Evolutionary conservation across 2,113 vertebrate genomes (phyloP).

Genomic region (Lycaon pictus): DNA sequence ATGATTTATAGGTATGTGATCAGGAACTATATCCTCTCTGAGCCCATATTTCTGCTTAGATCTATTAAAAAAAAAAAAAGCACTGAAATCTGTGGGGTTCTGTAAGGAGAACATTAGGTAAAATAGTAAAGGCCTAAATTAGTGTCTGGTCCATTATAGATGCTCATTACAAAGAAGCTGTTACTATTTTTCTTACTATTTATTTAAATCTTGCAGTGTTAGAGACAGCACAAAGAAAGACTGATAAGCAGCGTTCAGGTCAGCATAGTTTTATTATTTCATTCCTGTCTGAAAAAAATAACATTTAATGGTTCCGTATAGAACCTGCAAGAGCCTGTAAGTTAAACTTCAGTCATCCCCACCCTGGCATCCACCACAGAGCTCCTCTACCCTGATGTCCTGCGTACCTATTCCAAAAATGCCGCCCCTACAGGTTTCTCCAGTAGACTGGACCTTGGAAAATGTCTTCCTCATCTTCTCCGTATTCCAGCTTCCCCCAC

Average conservation of each 20-base stretch:
- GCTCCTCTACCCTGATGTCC: background rate
- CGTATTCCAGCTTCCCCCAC: conserved; percentile 75
- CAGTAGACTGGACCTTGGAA: conserved; percentile 31
- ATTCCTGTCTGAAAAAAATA: background rate
- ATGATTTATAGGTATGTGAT: background rate
- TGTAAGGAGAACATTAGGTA: background rate
- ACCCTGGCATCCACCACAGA: background rate
- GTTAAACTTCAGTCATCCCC: background rate
- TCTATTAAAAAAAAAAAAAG: background rate
- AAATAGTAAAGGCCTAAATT: background rate
- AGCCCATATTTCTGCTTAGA: background rate
- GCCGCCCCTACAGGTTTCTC: background rate
- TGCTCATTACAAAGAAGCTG: background rate
- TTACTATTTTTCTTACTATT: background rate
- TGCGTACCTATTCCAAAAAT: conserved; percentile 63
- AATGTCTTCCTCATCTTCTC: background rate
- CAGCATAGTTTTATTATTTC: background rate
- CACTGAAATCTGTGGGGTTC: background rate
- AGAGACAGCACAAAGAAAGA: background rate
- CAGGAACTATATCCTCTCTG: background rate
- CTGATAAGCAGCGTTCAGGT: background rate
- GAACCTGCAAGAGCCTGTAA: background rate
- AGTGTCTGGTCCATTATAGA: background rate
- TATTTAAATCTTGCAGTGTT: background rate
- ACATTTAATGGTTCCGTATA: background rate